Conservation (phyloP, 2,888 invertebrate species). For the Catocala sponsa region DNA sequence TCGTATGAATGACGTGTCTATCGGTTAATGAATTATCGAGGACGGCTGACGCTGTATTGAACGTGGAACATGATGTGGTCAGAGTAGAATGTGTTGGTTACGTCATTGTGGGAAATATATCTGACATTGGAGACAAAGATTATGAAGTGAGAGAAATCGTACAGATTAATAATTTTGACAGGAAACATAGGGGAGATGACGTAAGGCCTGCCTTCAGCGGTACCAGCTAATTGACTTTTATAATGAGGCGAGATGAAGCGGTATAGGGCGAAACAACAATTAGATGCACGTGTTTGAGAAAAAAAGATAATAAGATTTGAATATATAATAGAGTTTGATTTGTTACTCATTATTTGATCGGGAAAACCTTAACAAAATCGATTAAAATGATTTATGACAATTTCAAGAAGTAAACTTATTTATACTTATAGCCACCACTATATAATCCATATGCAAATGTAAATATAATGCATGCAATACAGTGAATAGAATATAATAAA, state of each 20-base stretch:
- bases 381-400: slow-evolving; percentile 1
- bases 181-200: slow-evolving; percentile 41
- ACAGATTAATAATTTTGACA: slow-evolving; percentile 55
- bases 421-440: too few species aligned
- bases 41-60: slow-evolving; percentile 11
- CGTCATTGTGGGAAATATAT: slow-evolving; percentile 49
- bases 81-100: slow-evolving; percentile 34
- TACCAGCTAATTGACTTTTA: slow-evolving; percentile 42
- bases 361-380: neutral
- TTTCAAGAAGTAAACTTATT: neutral
- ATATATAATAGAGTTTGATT: slow-evolving; percentile 1
- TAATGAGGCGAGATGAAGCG: slow-evolving; percentile 48
- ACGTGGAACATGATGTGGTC: slow-evolving; percentile 36
- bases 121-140: slow-evolving; percentile 41
- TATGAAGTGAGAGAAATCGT: slow-evolving; percentile 46
- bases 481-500: too few species aligned
- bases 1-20: slow-evolving; percentile 45
- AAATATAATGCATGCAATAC: too few species aligned
- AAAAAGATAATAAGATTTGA: slow-evolving; percentile 9
- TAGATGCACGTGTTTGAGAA: slow-evolving; percentile 30
- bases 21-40: slow-evolving; percentile 50
- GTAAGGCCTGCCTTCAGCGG: slow-evolving; percentile 34
- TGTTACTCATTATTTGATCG: neutral
- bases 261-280: slow-evolving; percentile 32
- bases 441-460: too few species aligned